These are phyloP conservation scores for Dolichallabes microphthalmus DNA, from an alignment of 2,113 vertebrate species.

Conservation along the genomic window DNA sequence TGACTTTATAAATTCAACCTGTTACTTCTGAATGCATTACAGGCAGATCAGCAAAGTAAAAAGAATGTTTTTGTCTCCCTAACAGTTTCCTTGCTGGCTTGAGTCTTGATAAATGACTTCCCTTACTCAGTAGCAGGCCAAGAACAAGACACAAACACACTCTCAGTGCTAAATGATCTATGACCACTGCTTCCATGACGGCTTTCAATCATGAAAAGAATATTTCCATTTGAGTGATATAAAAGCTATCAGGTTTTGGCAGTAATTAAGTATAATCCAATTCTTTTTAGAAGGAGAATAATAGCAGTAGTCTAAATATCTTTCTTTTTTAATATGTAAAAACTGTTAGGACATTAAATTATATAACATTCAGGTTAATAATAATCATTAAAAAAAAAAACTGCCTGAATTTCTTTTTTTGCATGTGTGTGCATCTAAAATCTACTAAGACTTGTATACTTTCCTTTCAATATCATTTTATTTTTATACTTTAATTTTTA, in stretches of 20 bases:
- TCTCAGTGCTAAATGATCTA: slow-evolving; percentile 31
- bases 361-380: not conserved
- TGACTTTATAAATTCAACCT: not conserved
- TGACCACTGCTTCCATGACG: slow-evolving; percentile 28
- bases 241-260: slow-evolving; percentile 43
- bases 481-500: not conserved
- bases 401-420: slow-evolving; percentile 35
- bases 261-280: slow-evolving; percentile 10
- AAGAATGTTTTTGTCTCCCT: slow-evolving; percentile 52
- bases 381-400: not conserved
- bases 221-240: slow-evolving; percentile 42
- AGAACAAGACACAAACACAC: slow-evolving; percentile 43
- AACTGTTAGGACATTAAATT: slow-evolving; percentile 8
- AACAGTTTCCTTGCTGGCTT: slow-evolving; percentile 42
- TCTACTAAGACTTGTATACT: slow-evolving; percentile 17
- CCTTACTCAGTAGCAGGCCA: slow-evolving; percentile 42
- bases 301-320: not conserved
- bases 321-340: slow-evolving; percentile 11
- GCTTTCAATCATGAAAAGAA: slow-evolving; percentile 22
- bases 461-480: not conserved
- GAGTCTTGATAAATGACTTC: slow-evolving; percentile 50
- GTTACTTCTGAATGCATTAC: not conserved
- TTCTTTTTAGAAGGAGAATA: not conserved
- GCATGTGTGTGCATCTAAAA: slow-evolving; percentile 39
- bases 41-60: slow-evolving; percentile 35